Conservation (phyloP, 1,140 invertebrate genomes). For the Solenopsis invicta region DNA sequence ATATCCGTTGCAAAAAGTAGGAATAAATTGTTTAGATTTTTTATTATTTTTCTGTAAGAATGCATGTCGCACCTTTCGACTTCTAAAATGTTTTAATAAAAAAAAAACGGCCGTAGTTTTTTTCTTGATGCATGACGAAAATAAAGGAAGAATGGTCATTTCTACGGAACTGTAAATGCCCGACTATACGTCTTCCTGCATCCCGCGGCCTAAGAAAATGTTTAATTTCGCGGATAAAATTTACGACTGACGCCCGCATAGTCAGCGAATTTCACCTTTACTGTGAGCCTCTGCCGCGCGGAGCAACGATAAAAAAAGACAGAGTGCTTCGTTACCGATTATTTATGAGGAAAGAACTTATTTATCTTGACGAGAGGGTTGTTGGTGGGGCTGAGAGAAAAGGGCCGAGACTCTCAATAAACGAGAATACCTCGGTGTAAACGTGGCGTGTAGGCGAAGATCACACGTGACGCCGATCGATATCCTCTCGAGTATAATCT, state of each 20-base stretch:
- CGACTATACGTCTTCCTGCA: not conserved
- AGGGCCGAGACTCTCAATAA: slow-evolving; percentile 34
- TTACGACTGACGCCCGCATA: slow-evolving; percentile 23
- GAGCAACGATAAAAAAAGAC: slow-evolving; percentile 8
- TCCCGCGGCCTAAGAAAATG: slow-evolving; percentile 14
- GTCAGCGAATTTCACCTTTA: slow-evolving; percentile 37
- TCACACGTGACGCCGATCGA: slow-evolving; percentile 44
- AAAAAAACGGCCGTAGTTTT: not conserved
- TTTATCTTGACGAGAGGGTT: slow-evolving; percentile 50
- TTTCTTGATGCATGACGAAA: not conserved
- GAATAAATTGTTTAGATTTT: not conserved
- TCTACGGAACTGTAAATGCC: slow-evolving; percentile 8
- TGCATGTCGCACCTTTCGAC: not conserved
- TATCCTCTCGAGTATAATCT: slow-evolving; percentile 50
- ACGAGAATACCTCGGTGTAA: slow-evolving; percentile 42
- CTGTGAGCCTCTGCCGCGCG: not conserved
- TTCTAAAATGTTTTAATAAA: not conserved
- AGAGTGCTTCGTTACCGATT: slow-evolving; percentile 51
- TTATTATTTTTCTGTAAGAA: not conserved
- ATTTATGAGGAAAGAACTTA: slow-evolving; percentile 62
- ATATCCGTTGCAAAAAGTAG: not conserved
- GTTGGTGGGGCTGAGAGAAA: slow-evolving; percentile 27
- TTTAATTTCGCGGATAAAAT: slow-evolving; percentile 53
- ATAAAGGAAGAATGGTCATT: not conserved
- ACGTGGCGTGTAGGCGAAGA: slow-evolving; percentile 30